Evolutionary conservation across 1,140 invertebrate genomes (phyloP), one percentile per base, ranked within the genome.

Genomic region (Teleogryllus occipitalis): DNA sequence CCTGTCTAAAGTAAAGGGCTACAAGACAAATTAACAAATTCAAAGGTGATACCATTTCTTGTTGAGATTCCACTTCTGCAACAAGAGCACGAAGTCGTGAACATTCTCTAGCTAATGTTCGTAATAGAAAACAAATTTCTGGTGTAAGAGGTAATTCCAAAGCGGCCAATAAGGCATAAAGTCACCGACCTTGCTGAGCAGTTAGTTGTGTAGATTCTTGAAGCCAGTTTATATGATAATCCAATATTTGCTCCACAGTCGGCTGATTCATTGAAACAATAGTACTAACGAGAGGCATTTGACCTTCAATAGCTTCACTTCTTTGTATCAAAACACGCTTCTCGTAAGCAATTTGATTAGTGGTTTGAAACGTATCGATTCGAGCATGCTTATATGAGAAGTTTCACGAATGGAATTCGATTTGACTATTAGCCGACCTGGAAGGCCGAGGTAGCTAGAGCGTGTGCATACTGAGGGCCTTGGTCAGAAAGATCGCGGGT

Each of bases 1-100:
- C 85, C 83, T 92, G 90, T 80, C 88, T 87, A 84, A 91, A 92
- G 83, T 91, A 91, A 81, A 87, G 86, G 72, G 89, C 87, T 22
- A 92, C 89, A 72, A 92, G 82, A 81, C 89, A 90, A 79, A 92
- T 91, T 75, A 92, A 87, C 54, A 91, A 85, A 84, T 91, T 91
- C 14, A 90, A 82, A 18, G 89, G 86, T 22, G 85, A 82, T 7
- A 90, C 83, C 79, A 85, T 82, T 5, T 86, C 83, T 80, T 87
- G 84, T 54, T 88, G 84, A 18, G 83, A 73, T 15, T 83, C 84
- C 80, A 85, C 84, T 87, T 85, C 89, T 14, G 10, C 89, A 83
- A 89, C 83, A 75, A 87, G 84, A 8, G 87, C 87, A 80, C 91
- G 85, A 12, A 90, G 85, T 74, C 84, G 82, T 0, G 88, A 88